A percentile compares a stretch with the other conserved stretches of the same genome.
phyloP scores from a whole-genome alignment of 2,888 invertebrate species.

The Pseudanteris insignis region DNA sequence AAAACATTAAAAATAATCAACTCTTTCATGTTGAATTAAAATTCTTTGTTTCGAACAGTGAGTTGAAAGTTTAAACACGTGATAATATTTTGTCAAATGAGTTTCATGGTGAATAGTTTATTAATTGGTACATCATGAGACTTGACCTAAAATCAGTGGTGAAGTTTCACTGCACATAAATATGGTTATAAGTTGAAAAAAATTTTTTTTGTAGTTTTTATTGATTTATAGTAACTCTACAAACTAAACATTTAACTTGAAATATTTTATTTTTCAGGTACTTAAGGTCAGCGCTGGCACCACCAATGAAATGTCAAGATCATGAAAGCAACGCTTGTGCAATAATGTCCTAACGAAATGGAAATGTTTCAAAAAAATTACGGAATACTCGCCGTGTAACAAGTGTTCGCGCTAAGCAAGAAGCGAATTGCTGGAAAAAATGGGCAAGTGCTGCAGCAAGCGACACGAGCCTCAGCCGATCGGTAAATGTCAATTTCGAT shows the following conservation, averaged over 20 bases:
- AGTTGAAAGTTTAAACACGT: too few relatives aligned
- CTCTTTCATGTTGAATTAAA: too few relatives aligned
- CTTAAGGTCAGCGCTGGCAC: constrained; percentile 40
- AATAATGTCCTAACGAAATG: constrained; percentile 46
- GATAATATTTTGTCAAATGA: too few relatives aligned
- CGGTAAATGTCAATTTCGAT: constrained; percentile 64
- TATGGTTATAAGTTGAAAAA: too few relatives aligned
- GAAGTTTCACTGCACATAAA: too few relatives aligned
- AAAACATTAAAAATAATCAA: too few relatives aligned
- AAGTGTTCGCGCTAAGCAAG: constrained; percentile 23
- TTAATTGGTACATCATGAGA: too few relatives aligned
- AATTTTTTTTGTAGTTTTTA: too few relatives aligned
- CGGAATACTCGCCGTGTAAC: constrained; percentile 29
- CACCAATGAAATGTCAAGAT: constrained; percentile 50
- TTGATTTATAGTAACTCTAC: too few relatives aligned
- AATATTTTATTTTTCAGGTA: constrained; percentile 38
- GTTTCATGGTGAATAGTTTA: too few relatives aligned
- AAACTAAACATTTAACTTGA: constrained; percentile 20
- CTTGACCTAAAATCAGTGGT: too few relatives aligned
- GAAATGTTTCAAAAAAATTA: constrained; percentile 48
- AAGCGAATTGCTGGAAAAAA: constrained; percentile 60
- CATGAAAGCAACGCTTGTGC: constrained; percentile 36
- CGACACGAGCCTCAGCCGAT: constrained; percentile 78
- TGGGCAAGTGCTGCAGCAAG: constrained; percentile 91
- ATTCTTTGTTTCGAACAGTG: too few relatives aligned